Evolutionary conservation across 2,888 invertebrate species (phyloP).

Genomic region (Schrankia costaestrigalis): DNA sequence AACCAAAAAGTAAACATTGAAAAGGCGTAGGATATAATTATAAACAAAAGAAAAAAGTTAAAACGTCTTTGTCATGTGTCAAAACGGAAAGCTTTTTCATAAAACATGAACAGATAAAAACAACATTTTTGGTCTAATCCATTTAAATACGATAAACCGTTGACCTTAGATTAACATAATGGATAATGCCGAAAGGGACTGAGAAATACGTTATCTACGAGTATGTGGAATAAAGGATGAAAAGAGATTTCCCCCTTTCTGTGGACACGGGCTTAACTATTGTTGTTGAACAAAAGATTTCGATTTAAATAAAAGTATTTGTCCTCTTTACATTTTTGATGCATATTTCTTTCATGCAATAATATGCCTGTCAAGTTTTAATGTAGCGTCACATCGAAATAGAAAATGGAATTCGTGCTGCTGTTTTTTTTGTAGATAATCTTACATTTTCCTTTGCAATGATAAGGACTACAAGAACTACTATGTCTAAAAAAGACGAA

Average conservation of each 20-base stretch:
- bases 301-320: conserved; percentile 44
- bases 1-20: too few species aligned
- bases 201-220: conserved; percentile 58
- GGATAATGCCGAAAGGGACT: conserved; percentile 66
- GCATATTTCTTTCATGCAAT: conserved; percentile 1
- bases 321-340: conserved; percentile 21
- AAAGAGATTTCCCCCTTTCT: conserved; percentile 58
- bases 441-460: too few species aligned
- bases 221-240: conserved; percentile 53
- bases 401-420: too few species aligned
- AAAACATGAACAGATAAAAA: conserved; percentile 42
- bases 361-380: too few species aligned
- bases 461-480: too few species aligned
- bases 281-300: conserved; percentile 57
- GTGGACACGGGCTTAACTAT: conserved; percentile 58
- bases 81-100: conserved; percentile 34
- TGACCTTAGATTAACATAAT: conserved; percentile 67
- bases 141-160: conserved; percentile 60
- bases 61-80: conserved; percentile 35
- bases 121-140: conserved; percentile 55
- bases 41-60: conserved; percentile 20
- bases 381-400: too few species aligned
- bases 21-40: too few species aligned
- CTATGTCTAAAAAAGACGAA: too few species aligned
- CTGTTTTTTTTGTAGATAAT: too few species aligned